phyloP scores from a whole-genome alignment of 1,140 invertebrate genomes.

The Bicyclus anynana region DNA sequence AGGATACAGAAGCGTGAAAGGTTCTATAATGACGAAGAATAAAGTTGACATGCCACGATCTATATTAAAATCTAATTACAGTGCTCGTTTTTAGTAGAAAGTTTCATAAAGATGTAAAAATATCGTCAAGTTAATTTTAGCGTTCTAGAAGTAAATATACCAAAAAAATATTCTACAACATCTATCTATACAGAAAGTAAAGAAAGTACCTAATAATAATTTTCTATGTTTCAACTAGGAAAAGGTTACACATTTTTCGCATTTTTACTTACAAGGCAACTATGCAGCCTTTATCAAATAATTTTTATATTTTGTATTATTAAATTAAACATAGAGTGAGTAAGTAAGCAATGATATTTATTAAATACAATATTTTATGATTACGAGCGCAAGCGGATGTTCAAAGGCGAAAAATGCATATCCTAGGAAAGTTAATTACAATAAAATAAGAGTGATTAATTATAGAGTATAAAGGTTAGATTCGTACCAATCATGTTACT shows the following conservation, averaged over 20 bases:
- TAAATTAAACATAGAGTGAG: background rate
- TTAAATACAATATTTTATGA: background rate
- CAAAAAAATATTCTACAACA: background rate
- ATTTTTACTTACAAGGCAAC: background rate
- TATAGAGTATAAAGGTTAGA: background rate
- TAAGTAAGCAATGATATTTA: background rate
- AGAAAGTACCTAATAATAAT: background rate
- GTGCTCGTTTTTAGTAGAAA: background rate
- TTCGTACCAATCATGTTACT: background rate
- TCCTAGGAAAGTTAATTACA: background rate
- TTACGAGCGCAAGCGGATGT: background rate
- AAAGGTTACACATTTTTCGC: background rate
- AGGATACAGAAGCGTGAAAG: too few species aligned
- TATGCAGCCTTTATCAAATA: too few species aligned
- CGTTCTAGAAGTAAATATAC: background rate
- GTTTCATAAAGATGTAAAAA: background rate
- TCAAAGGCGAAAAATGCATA: background rate
- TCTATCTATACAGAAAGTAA: background rate
- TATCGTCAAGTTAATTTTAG: background rate
- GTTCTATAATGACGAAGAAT: background rate
- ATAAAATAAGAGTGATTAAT: background rate
- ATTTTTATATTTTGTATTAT: too few species aligned
- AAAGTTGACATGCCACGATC: background rate
- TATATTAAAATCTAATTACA: background rate
- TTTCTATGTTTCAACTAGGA: background rate